Evolutionary conservation across 2,797 vertebrate species (phyloP), one percentile per base, ranked within the genome.

Genomic region (Scyliorhinus canicula): DNA sequence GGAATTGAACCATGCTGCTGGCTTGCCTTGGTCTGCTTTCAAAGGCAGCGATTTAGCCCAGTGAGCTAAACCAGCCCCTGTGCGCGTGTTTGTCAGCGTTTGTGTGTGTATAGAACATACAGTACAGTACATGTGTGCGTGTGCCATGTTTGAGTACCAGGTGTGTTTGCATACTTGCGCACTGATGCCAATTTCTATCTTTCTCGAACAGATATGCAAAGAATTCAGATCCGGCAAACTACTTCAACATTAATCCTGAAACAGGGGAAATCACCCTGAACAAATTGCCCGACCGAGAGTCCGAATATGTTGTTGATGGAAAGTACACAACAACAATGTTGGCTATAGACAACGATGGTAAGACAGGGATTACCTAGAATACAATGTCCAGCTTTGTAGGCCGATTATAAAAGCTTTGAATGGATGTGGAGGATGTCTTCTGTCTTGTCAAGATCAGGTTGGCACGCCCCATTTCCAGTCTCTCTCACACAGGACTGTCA

Each of bases 201-300:
- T 65, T 96, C 96, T 94, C 35, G 95, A 95, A 63, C 95, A 99
- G 98, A 90, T 99, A 98, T 95, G 77, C 96, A 86, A 99, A 98
- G 97, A 96, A 97, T 95, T 97, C 96, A 95, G 98, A 99, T 96
- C 79, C 95, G 57, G 98, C 98, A 95, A 98, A 98, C 95, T 99
- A 98, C 98, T 95, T 99, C 67, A 97, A 96, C 26, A 50, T 99
- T 95, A 96, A 99, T 96, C 95, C 97, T 52, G 94, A 95, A 69
- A 99, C 99, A 2, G 98, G 98, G 95, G 98, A 99, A 96, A 98
- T 99, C 95, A 98, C 93, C 96, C 98, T 99, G 88, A 96, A 96
- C 95, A 98, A 98, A 96, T 40, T 95, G 8, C 98, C 98, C 0
- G 98, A 99, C 96, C 97, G 98, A 4, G 99, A 99, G 96, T 99